Evolutionary conservation across 2,888 invertebrate species (phyloP).

Genomic region (Aplocera efformata): DNA sequence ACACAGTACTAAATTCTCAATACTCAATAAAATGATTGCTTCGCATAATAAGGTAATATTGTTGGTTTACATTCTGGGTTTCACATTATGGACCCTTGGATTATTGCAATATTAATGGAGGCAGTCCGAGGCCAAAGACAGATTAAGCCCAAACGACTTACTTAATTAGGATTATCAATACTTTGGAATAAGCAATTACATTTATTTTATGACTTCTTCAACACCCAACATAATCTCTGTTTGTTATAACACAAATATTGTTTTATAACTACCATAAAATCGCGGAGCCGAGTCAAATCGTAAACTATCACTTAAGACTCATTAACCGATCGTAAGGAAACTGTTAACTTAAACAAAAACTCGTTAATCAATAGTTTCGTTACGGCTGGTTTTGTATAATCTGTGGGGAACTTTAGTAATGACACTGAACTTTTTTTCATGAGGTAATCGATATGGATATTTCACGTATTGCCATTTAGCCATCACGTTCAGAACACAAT

Average conservation of each 20-base stretch:
- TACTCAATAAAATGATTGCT: too few species aligned
- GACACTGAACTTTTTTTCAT: too few species aligned
- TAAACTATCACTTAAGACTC: conserved; percentile 57
- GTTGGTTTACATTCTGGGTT: too few species aligned
- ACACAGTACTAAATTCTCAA: too few species aligned
- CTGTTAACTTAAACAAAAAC: conserved; percentile 32
- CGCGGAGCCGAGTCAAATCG: conserved; percentile 56
- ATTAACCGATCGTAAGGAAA: conserved; percentile 62
- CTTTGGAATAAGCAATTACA: not conserved
- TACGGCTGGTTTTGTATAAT: conserved; percentile 20
- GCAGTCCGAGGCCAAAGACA: too few species aligned
- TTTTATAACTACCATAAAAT: conserved; percentile 61
- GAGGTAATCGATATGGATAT: too few species aligned
- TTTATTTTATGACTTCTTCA: conserved; percentile 26
- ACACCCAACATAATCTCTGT: conserved; percentile 28
- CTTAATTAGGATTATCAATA: not conserved
- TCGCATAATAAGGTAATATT: too few species aligned
- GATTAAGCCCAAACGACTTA: too few species aligned
- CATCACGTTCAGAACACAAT: too few species aligned
- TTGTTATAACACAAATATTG: conserved; percentile 30
- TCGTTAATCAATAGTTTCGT: conserved; percentile 25
- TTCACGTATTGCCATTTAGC: too few species aligned
- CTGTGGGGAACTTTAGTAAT: conserved; percentile 2
- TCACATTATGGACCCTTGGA: too few species aligned
- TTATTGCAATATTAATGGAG: too few species aligned